Percentiles rank a stretch among this genome's conserved stretches.
Conservation (phyloP, 2,888 invertebrate species). For the Congeria kusceri region DNA sequence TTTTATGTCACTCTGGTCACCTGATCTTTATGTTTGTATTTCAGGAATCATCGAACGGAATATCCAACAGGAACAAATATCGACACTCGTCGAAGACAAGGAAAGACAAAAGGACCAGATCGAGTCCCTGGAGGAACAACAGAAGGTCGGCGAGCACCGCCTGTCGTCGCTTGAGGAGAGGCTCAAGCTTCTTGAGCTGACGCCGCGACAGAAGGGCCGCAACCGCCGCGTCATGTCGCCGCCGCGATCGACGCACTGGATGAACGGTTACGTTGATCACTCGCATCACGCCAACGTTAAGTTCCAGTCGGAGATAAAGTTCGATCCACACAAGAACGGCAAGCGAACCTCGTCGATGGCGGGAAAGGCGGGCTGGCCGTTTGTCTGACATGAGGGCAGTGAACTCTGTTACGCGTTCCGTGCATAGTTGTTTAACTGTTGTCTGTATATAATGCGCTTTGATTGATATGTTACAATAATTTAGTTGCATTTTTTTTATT, state of each 20-base stretch:
- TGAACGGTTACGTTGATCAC: constrained; percentile 67
- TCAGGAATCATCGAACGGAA: constrained; percentile 62
- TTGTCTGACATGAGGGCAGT: constrained; percentile 19
- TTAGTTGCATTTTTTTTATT: too few species aligned
- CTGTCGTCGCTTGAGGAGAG: constrained; percentile 66
- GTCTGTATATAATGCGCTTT: too few species aligned
- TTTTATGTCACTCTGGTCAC: too few species aligned
- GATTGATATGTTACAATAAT: too few species aligned
- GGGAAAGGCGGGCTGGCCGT: constrained; percentile 37
- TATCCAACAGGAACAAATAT: constrained; percentile 71
- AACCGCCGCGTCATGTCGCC: constrained; percentile 57
- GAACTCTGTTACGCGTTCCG: too few species aligned
- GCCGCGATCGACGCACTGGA: constrained; percentile 57
- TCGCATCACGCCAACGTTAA: constrained; percentile 72
- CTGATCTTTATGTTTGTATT: background rate
- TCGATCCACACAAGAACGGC: constrained; percentile 38
- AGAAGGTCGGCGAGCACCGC: constrained; percentile 65
- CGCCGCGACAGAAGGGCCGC: constrained; percentile 37
- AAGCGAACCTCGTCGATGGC: constrained; percentile 11
- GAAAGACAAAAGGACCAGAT: constrained; percentile 66
- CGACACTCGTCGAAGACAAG: constrained; percentile 64
- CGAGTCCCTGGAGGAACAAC: constrained; percentile 64
- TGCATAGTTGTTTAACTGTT: too few species aligned
- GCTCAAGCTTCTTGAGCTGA: constrained; percentile 59
- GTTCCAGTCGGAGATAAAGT: constrained; percentile 58